phyloP scores from a whole-genome alignment of 2,797 vertebrate genomes.

The Gymnopithys bicolor region DNA sequence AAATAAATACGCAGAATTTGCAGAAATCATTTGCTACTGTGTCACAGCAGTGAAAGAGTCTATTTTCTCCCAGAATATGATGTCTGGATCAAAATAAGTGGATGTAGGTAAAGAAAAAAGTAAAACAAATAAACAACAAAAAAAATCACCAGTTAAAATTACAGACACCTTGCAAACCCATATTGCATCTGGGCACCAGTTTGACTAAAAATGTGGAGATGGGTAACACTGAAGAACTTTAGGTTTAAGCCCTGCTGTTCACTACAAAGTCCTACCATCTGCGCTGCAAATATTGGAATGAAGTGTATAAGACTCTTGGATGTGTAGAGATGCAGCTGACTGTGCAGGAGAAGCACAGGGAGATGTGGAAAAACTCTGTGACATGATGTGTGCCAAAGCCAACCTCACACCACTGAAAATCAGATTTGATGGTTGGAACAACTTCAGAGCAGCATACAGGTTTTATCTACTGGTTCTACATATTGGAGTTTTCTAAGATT shows the following conservation, averaged over 20 bases:
- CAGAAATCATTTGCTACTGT: background rate
- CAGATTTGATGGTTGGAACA: background rate
- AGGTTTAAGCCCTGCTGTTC: slow-evolving; percentile 46
- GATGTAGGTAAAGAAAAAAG: background rate
- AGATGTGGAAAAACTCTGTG: slow-evolving; percentile 42
- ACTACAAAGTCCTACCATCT: slow-evolving; percentile 24
- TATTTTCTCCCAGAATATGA: background rate
- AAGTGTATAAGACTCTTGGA: background rate
- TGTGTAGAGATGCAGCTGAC: background rate
- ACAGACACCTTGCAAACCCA: background rate
- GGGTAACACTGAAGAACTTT: slow-evolving; percentile 5
- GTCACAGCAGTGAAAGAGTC: background rate
- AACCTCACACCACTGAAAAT: background rate
- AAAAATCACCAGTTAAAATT: background rate
- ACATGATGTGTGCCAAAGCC: background rate
- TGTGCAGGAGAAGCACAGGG: background rate
- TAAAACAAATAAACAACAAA: background rate
- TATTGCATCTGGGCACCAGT: background rate
- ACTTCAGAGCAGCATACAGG: background rate
- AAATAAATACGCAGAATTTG: background rate
- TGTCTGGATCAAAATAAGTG: background rate
- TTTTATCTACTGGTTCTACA: background rate
- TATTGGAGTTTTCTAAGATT: background rate
- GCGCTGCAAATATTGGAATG: background rate
- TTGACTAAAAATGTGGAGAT: background rate